phyloP scores from a whole-genome alignment of 2,888 invertebrate genomes.

The Hirtodrosophila confusa region DNA sequence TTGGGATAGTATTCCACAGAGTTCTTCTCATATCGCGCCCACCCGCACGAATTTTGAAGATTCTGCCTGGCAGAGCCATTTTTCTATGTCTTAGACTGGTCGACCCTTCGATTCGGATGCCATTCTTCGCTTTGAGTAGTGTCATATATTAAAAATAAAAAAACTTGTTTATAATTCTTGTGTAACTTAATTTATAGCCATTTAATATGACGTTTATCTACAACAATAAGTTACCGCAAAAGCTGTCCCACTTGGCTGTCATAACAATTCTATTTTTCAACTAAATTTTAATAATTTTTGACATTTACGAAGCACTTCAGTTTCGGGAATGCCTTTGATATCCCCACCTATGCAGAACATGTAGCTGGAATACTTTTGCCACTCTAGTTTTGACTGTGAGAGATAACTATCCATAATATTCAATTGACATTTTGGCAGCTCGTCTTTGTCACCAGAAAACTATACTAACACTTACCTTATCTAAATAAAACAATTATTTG shows the following conservation, averaged over 20 bases:
- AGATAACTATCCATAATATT: too few species aligned
- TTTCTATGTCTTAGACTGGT: constrained; percentile 23
- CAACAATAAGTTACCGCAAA: constrained; percentile 57
- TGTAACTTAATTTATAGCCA: constrained; percentile 59
- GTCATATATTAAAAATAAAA: constrained; percentile 26
- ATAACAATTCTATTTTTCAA: constrained; percentile 44
- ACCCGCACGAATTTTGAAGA: constrained; percentile 38
- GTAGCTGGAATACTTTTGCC: too few species aligned
- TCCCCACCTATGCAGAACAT: background rate
- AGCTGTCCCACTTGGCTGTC: constrained; percentile 37
- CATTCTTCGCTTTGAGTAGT: constrained; percentile 40
- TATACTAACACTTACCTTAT: too few species aligned
- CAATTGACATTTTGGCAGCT: too few species aligned
- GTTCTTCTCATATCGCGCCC: constrained; percentile 44
- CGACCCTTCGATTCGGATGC: constrained; percentile 42
- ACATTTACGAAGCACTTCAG: constrained; percentile 33
- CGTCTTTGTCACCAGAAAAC: too few species aligned
- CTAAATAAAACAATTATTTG: too few species aligned
- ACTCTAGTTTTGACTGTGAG: too few species aligned
- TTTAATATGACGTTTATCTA: constrained; percentile 70
- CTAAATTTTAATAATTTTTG: constrained; percentile 41
- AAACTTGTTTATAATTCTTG: constrained; percentile 43
- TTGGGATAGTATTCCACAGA: constrained; percentile 14
- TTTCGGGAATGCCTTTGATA: constrained; percentile 12
- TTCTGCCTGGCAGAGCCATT: constrained; percentile 22